Conservation (phyloP, 2,797 vertebrate species). For the Gobionotothen gibberifrons region DNA sequence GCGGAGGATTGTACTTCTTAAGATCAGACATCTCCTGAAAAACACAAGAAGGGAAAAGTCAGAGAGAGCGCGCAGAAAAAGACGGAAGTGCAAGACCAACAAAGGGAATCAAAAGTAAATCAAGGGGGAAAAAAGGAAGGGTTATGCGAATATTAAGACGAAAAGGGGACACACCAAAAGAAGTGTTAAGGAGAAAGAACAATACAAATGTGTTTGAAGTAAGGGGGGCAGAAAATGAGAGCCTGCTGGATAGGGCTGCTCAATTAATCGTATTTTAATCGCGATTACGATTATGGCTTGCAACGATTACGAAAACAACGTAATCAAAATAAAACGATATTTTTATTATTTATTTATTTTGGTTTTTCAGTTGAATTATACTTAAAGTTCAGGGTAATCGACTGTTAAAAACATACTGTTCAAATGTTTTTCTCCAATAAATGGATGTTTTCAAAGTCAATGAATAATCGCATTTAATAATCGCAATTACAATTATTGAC, state of each 20-base stretch:
- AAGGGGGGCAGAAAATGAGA: not conserved
- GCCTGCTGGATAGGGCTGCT: not conserved
- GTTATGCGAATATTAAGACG: not conserved
- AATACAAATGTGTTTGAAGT: not conserved
- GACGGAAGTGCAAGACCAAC: not conserved
- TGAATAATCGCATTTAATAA: too few species aligned
- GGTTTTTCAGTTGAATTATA: too few species aligned
- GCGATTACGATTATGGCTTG: too few species aligned
- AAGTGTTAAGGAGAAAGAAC: not conserved
- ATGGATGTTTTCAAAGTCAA: too few species aligned
- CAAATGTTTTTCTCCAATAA: too few species aligned
- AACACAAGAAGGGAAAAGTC: not conserved
- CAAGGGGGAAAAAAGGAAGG: not conserved
- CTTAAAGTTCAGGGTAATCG: too few species aligned
- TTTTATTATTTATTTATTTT: too few species aligned
- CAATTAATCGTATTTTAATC: too few species aligned
- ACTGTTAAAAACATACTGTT: too few species aligned
- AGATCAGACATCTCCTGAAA: slow-evolving; percentile 97
- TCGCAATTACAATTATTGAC: too few species aligned
- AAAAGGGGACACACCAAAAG: not conserved
- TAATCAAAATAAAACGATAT: too few species aligned
- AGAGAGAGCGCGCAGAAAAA: not conserved
- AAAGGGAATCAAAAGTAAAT: not conserved
- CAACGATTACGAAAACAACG: too few species aligned
- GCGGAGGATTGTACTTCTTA: slow-evolving; percentile 97